Conservation (phyloP, 1,140 invertebrate species). For the Pseudomyrmex pallidus region DNA sequence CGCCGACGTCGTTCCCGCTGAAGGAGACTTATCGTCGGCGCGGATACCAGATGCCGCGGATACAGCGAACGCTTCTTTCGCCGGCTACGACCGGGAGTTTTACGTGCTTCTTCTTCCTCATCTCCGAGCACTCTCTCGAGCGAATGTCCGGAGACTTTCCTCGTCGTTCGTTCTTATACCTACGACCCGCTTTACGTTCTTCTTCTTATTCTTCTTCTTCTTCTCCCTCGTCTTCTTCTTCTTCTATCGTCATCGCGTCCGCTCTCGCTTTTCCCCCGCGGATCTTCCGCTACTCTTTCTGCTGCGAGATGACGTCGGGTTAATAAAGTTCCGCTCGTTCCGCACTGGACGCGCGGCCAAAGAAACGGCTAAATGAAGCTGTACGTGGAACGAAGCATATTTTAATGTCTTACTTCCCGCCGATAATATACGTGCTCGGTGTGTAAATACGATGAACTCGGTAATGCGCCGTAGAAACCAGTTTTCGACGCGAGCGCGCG, state of each 20-base stretch:
- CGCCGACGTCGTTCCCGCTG: conserved; percentile 48
- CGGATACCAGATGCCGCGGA: conserved; percentile 61
- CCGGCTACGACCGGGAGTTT: conserved; percentile 11
- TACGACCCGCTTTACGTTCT: background rate
- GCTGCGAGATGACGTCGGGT: conserved; percentile 60
- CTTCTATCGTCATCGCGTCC: conserved; percentile 27
- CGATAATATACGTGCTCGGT: conserved; percentile 73
- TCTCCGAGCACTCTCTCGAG: background rate
- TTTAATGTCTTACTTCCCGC: conserved; percentile 74
- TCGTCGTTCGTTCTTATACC: no score
- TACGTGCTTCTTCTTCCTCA: background rate
- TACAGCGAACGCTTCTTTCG: conserved; percentile 65
- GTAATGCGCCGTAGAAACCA: conserved; percentile 70
- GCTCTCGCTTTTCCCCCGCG: conserved; percentile 47
- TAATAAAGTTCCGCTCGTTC: conserved; percentile 74
- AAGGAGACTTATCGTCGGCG: conserved; percentile 54
- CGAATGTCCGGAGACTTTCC: no score
- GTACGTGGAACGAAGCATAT: conserved; percentile 74
- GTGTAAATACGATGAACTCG: conserved; percentile 73
- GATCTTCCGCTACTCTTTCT: conserved; percentile 55
- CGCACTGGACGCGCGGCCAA: conserved; percentile 48
- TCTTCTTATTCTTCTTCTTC: background rate
- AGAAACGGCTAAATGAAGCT: conserved; percentile 73
- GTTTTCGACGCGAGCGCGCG: conserved; percentile 38
- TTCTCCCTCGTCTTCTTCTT: conserved; percentile 19